Evolutionary conservation across 2,888 invertebrate genomes (phyloP), one percentile per base, ranked within the genome.

Genomic region (Phengaris arion): DNA sequence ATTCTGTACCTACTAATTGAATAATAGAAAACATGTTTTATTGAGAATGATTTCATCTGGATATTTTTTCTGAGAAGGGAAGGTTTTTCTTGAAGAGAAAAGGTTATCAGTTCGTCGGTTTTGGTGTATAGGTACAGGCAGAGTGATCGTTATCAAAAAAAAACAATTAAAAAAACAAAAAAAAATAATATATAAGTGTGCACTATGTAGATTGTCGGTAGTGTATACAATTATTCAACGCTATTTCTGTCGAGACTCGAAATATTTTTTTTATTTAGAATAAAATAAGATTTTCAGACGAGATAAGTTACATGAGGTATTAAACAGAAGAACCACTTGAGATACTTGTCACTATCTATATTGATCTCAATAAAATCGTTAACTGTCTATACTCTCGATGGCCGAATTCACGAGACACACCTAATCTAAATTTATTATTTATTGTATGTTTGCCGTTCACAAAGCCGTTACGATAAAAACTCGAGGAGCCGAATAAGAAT

Each of bases 291-390:
- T 64, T 35, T 64, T 64, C 35, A 64, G 64, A 64, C 64, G 64
- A 64, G 64, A 70, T 70, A 70, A 70, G 15, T 70, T 70, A 51
- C 35, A 64, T 10, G n/a, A 48, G 48, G 48, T 51, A 70, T 70
- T 48, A 48, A 70, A 70, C 15, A 70, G 51, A 70, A 70, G 51
- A 51, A 6, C 69, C 48, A 15, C 72, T 35, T 22, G 54, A 7
- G 22, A 72, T 52, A 46, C 68, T 68, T 35, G 35, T 35, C 35
- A 2, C 46, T 45, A 52, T 72, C 52, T 72, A 72, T 54, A 72
- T 72, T 35, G 72, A 72, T 52, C 35, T 52, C 72, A 54, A 72
- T 72, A 72, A 72, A 72, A 72, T 72, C 72, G 52, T 72, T 72
- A 54, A 54, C 52, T 52, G 72, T 35, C 72, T 22, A 72, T 72